Base-by-base conservation (phyloP, 1,140 invertebrate genomes). In the Bombus confusus region DNA sequence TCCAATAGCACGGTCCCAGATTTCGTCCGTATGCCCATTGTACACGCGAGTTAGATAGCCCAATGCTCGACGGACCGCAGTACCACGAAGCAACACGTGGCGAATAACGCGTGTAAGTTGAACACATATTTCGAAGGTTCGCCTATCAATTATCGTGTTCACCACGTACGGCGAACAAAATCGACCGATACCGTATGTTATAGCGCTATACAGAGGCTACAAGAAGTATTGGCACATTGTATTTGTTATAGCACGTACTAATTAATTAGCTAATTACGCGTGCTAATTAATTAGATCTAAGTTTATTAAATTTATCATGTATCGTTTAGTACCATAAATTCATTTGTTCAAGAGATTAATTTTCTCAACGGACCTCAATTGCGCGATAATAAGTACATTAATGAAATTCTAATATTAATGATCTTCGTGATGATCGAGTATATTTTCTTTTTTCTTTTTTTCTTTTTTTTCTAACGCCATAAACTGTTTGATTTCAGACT, bases 401-500 rank as follows among this genome's bases (percentile, higher is more conserved):
- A 52, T 52, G 18, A 52, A 52, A 52, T 52, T 52, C 47, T 52
- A 52, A 37, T 2, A 71, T 72, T 41, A 39, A 72, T 28, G 3
- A 72, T 22, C 31, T 31, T 66, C 4, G 69, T 71, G 22, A 12
- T 72, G 4, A 37, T 41, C 13, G 39, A 43, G 2, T 10, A n/a
- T 41, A 22, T 57, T 34, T 75, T n/a, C 5, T 8, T 74, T 31
- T 28, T 22, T 12, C 1, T 31, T n/a, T 5, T 3, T 74, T 47
- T 18, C 25, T n/a, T 5, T 3, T 74, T 47, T 18, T 47, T 13
- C 8, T 25, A 22, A 10, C 6, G 8, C 28, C 18, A 39, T 39
- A 39, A n/a, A 39, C 18, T 82, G 39, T 86, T 12, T 90, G 86
- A 83, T 96, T 96, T 68, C 94, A 98, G 98, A 88, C 95, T 99